Conservation (phyloP, 2,113 vertebrate genomes). For the Cranoglanis bouderius region DNA sequence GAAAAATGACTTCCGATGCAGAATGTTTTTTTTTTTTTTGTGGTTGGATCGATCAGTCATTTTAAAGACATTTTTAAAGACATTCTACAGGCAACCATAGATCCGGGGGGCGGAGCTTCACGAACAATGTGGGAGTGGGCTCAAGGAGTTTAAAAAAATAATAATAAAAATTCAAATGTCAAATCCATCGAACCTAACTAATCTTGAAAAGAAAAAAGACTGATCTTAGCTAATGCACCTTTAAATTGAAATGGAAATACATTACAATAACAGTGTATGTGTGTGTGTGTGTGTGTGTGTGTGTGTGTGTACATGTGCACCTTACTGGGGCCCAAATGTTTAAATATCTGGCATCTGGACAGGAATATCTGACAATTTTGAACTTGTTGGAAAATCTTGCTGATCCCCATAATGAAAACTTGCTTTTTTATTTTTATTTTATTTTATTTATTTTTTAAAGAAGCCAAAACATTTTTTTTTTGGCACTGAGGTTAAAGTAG, state of each 20-base stretch:
- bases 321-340: background rate
- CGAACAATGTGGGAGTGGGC: background rate
- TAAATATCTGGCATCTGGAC: background rate
- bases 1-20: background rate
- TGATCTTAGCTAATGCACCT: background rate
- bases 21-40: background rate
- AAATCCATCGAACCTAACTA: background rate
- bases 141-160: no score
- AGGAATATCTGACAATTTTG: background rate
- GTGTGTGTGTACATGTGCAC: background rate
- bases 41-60: background rate
- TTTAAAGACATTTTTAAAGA: no score
- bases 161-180: background rate
- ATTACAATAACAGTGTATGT: background rate
- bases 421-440: no score
- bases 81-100: background rate
- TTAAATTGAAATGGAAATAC: background rate
- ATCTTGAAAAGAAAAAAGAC: background rate
- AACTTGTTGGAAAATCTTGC: background rate
- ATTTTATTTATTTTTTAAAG: background rate
- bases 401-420: background rate
- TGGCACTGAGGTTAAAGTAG: background rate
- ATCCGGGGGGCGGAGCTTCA: no score
- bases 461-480: background rate
- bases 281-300: no score